Percentiles rank a stretch among this genome's conserved stretches.
phyloP scores from a whole-genome alignment of 2,797 vertebrate genomes.

The Momotus momota region DNA sequence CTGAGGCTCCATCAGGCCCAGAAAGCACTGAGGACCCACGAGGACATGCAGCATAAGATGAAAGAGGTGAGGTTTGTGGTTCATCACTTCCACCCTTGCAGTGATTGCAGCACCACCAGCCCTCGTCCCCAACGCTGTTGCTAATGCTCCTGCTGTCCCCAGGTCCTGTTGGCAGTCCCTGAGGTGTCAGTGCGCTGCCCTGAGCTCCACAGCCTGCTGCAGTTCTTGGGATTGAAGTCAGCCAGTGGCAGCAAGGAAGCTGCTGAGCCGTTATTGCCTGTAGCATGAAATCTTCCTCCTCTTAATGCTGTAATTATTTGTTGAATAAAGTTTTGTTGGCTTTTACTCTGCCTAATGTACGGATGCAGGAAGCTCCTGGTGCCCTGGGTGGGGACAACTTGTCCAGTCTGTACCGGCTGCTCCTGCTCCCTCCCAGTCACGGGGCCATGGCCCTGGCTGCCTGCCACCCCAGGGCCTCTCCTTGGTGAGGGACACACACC shows the following conservation, averaged over 20 bases:
- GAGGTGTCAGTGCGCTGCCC: constrained; percentile 33
- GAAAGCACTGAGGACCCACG: constrained; percentile 54
- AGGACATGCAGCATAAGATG: constrained; percentile 70
- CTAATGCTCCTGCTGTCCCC: neutral
- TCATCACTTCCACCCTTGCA: neutral
- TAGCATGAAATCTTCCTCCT: neutral
- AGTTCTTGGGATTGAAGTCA: constrained; percentile 53
- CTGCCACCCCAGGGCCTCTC: constrained; percentile 3
- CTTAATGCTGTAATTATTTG: constrained; percentile 19
- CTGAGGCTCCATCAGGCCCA: constrained; percentile 59
- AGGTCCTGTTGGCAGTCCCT: constrained; percentile 52
- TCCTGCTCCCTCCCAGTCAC: neutral
- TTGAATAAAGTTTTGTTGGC: constrained; percentile 50
- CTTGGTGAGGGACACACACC: fast-evolving
- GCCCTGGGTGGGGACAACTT: constrained; percentile 6
- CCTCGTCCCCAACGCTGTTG: neutral
- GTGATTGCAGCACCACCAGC: neutral
- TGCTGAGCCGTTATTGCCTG: neutral
- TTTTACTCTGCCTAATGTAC: neutral
- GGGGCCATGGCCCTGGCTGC: neutral
- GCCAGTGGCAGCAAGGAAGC: neutral
- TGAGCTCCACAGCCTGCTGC: constrained; percentile 63
- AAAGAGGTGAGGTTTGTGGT: constrained; percentile 69
- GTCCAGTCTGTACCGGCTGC: neutral
- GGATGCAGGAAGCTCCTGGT: neutral